Evolutionary conservation across 2,888 invertebrate genomes (phyloP).

Genomic region (Thecophora atra): DNA sequence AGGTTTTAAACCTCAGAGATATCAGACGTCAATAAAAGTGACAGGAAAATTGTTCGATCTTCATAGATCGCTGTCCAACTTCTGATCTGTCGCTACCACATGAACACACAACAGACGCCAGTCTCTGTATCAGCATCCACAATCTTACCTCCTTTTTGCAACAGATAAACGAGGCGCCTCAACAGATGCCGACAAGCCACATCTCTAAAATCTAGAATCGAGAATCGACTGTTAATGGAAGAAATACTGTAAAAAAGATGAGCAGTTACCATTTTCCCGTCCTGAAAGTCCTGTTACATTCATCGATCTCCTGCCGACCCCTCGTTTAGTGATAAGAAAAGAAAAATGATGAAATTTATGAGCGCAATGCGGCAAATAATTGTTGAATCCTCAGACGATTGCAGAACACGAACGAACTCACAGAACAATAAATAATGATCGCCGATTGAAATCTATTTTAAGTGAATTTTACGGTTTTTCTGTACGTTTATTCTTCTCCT

Average conservation of each 20-base stretch:
- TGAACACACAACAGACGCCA: not conserved
- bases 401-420: not conserved
- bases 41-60: not conserved
- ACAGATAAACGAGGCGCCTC: not conserved
- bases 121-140: not conserved
- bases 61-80: not conserved
- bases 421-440: not conserved
- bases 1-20: not conserved
- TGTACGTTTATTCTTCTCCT: not conserved
- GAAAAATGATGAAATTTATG: slow-evolving; percentile 23
- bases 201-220: no score
- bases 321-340: slow-evolving; percentile 13
- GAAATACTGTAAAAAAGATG: slow-evolving; percentile 31
- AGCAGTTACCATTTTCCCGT: slow-evolving; percentile 24
- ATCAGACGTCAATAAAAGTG: not conserved
- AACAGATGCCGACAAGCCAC: not conserved
- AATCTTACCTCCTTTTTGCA: not conserved
- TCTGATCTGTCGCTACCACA: not conserved
- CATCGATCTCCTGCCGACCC: slow-evolving; percentile 2
- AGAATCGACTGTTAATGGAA: not conserved
- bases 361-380: slow-evolving; percentile 31
- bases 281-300: slow-evolving; percentile 23
- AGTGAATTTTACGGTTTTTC: not conserved
- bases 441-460: not conserved
- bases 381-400: slow-evolving; percentile 25